Base-by-base conservation (phyloP, 2,797 vertebrate genomes). In the Phylloscopus collybita region DNA sequence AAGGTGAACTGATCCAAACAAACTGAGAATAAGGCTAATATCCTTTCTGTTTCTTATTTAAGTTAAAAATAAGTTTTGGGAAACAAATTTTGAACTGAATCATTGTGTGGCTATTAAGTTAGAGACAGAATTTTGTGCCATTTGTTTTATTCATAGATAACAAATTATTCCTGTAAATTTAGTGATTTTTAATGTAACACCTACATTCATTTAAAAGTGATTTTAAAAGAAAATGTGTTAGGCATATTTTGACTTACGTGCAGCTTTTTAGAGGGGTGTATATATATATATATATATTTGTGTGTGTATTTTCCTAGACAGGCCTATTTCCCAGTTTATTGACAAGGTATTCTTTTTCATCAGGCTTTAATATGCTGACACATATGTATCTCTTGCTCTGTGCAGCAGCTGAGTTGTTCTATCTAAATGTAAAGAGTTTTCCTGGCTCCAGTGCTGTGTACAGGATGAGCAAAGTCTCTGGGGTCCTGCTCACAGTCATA, bases 361-460 rank as follows among this genome's bases (percentile, higher is more conserved):
- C 95, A 96, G 86, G 36, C 80, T 80, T 66, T 95, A 95, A 80
- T 94, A 62, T 88, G 87, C 96, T 97, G 87, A 84, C 82, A 71
- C 61, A 29, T 87, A 61, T 45, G 71, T 86, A 93, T 96, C 81
- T 90, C 67, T 53, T 76, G 66, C 87, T 96, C 64, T 72, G 1
- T 81, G 80, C 86, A 90, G 72, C 53, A 92, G 81, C 95, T 88
- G 85, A 97, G 93, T 95, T 93, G 82, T 79, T 95, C 92, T 40
- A 51, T 91, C 76, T 74, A 86, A 92, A 90, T 93, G 78, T 95
- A 92, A 96, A 93, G 95, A 92, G 80, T 95, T 97, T 96, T 92
- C 72, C 93, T 96, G 49, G 87, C 94, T 96, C 47, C 94, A 90
- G 92, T 95, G 93, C 76, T 81, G 80, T 9, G 25, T 66, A 59